Evolutionary conservation across 2,888 invertebrate genomes (phyloP), one percentile per base, ranked within the genome.

Genomic region (Agapostemon virescens): DNA sequence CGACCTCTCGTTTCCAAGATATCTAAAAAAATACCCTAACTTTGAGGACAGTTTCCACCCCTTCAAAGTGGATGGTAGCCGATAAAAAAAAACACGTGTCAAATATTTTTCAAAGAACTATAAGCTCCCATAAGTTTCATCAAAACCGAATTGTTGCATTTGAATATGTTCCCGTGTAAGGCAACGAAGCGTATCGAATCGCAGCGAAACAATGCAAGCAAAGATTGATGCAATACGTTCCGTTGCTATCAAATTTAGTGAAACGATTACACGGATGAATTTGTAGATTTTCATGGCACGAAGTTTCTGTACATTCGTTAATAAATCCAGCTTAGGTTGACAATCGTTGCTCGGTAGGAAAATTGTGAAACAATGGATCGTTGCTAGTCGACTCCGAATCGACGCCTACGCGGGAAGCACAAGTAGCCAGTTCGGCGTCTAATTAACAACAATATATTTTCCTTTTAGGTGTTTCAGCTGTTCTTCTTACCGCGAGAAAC

Each of bases 371-470:
- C 66, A 66, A 66, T 66, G 26, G 40, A 66, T 66, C 66, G 40
- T 66, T 23, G 40, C 26, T 63, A 23, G 64, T 38, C 23, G 30
- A 0, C 38, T 26, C 40, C 3, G 26, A 36, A 63, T 9, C 17
- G 38, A 26, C 17, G 40, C 66, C 66, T 23, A 66, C 66, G 66
- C 66, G 2, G 1, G 2, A 9, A n/a, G 23, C 3, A 40, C 40
- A 17, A 40, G 40, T 66, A 66, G 40, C 52, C 38, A 17, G 5
- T 33, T 40, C 33, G 64, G n/a, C 52, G 61, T 36, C n/a, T 67
- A 81, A 81, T 81, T 81, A 74, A 74, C 74, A 70, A 42, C 40
- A 67, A 45, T 81, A 66, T 40, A 73, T 73, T 77, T 55, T 64
- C 64, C 64, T 33, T 58, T 36, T 23, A 69, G 23, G 52, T 23